Conservation (phyloP, 2,113 vertebrate genomes). For the Notarius quadriscutis region DNA sequence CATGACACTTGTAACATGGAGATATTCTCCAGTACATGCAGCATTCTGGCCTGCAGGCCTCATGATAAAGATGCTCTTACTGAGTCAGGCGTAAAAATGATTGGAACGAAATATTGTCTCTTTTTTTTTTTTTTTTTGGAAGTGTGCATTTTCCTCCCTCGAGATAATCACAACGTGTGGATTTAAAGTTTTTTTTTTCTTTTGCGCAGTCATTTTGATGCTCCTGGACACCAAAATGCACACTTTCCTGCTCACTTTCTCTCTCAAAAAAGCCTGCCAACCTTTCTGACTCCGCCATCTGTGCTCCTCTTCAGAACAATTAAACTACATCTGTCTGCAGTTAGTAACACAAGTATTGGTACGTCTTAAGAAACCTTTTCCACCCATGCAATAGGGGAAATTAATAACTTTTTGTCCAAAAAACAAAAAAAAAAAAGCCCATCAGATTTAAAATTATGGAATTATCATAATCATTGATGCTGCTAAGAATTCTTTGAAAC, state of each 20-base stretch:
- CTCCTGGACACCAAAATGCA: not conserved
- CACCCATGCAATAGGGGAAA: too few species aligned
- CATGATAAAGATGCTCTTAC: not conserved
- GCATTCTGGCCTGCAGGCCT: not conserved
- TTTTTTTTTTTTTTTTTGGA: not conserved
- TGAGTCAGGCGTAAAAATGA: not conserved
- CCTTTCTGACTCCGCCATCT: not conserved
- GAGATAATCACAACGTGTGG: not conserved
- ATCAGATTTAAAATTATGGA: not conserved
- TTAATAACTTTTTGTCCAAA: too few species aligned
- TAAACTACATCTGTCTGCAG: constrained; percentile 15
- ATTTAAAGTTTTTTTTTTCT: not conserved
- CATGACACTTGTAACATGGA: not conserved
- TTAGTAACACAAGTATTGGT: not conserved
- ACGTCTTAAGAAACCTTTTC: not conserved
- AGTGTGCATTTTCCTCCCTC: too few species aligned
- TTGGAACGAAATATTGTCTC: not conserved
- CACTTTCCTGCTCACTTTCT: not conserved
- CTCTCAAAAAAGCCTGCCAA: not conserved
- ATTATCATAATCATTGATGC: not conserved
- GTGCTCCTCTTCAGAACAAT: not conserved
- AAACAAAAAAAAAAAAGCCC: too few species aligned
- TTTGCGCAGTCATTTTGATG: not conserved
- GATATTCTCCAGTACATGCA: not conserved
- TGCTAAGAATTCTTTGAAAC: too few species aligned